phyloP scores from a whole-genome alignment of 2,113 vertebrate genomes.

The Pluvialis apricaria region DNA sequence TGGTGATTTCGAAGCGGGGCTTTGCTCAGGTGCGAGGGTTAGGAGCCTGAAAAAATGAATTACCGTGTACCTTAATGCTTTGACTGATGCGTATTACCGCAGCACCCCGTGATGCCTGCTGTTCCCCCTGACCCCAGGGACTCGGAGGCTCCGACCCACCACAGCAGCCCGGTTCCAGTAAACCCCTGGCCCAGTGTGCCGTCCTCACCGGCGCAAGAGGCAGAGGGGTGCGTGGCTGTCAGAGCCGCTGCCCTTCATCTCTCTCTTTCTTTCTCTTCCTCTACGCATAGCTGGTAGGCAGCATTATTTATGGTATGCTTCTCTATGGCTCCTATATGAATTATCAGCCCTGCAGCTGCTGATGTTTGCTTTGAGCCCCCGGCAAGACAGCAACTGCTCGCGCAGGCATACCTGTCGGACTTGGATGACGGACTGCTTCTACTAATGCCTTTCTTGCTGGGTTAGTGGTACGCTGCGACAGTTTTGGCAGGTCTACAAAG shows the following conservation, averaged over 20 bases:
- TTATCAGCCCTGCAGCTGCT: not conserved
- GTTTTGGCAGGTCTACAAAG: not conserved
- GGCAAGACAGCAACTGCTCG: not conserved
- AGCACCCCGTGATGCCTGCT: rapidly evolving
- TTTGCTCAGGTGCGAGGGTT: not conserved
- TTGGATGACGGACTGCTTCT: rapidly evolving
- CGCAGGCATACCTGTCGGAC: rapidly evolving
- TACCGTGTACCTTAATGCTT: rapidly evolving
- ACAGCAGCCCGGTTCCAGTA: not conserved
- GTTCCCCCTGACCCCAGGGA: rapidly evolving
- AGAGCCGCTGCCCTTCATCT: not conserved
- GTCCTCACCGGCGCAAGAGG: rapidly evolving
- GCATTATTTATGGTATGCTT: not conserved
- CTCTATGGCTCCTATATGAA: not conserved
- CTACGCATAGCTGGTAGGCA: not conserved
- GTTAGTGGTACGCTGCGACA: rapidly evolving
- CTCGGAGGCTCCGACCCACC: no score
- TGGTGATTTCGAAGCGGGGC: rapidly evolving
- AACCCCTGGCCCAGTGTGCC: rapidly evolving
- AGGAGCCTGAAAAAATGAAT: rapidly evolving
- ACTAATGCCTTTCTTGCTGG: not conserved
- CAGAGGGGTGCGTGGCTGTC: rapidly evolving
- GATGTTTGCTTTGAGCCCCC: not conserved
- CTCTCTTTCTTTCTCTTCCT: not conserved
- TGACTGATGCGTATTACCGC: rapidly evolving